These are phyloP conservation scores for Myripristis murdjan DNA, from an alignment of 2,797 vertebrate species.

Conservation along the genomic window DNA sequence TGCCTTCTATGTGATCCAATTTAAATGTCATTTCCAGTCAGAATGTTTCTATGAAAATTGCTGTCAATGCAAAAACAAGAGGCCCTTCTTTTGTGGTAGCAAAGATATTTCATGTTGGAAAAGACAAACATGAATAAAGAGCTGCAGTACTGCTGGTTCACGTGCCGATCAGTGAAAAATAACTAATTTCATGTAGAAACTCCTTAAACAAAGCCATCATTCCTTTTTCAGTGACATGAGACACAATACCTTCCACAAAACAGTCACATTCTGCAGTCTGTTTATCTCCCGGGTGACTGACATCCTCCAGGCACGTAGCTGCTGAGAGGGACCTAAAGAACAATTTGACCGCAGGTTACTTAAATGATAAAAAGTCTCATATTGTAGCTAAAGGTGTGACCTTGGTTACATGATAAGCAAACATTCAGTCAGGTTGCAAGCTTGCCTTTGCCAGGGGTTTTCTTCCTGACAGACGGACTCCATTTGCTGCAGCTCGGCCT, in stretches of 20 bases:
- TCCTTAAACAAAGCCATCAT: not conserved
- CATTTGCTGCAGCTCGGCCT: conserved; percentile 87
- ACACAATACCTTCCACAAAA: conserved; percentile 89
- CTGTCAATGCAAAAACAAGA: not conserved
- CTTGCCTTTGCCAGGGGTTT: conserved; percentile 87
- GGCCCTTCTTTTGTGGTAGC: not conserved
- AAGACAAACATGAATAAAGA: not conserved
- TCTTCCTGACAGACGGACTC: conserved; percentile 80
- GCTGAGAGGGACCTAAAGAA: conserved; percentile 81
- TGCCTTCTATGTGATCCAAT: too few relatives aligned
- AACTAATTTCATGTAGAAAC: conserved; percentile 2
- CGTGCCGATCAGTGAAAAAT: not conserved
- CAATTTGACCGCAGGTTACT: conserved; percentile 4
- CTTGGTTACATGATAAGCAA: not conserved
- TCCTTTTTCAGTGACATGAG: not conserved
- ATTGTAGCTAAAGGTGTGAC: too few relatives aligned
- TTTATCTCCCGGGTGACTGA: conserved; percentile 39
- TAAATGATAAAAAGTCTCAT: too few relatives aligned
- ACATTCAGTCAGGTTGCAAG: not conserved
- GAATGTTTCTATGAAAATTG: too few relatives aligned
- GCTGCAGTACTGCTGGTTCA: too few relatives aligned
- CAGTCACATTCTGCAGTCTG: conserved; percentile 73
- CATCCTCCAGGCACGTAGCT: conserved; percentile 85
- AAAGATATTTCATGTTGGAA: not conserved
- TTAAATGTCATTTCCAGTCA: too few relatives aligned